A percentile compares a stretch with the other conserved stretches of the same genome.
These are phyloP conservation scores for Oenanthe melanoleuca DNA, from an alignment of 2,113 vertebrate species.

Conservation along the genomic window DNA sequence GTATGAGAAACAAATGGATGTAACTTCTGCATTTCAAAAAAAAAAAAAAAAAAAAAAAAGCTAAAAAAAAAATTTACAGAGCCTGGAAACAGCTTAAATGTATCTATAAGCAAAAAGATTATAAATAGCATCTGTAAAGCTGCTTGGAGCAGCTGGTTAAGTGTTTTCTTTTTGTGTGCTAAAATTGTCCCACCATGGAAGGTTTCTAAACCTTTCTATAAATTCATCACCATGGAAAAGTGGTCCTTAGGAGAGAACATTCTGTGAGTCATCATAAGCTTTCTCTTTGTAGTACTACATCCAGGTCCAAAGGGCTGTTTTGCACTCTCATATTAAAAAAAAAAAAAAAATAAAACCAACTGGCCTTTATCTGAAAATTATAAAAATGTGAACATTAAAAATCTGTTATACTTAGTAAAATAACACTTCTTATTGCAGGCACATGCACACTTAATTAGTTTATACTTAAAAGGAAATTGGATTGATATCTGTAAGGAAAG, in stretches of 20 bases:
- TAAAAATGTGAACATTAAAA: not conserved
- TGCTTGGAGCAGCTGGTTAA: not conserved
- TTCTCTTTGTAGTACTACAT: not conserved
- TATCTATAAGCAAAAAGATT: not conserved
- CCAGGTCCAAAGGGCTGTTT: not conserved
- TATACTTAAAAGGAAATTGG: not conserved
- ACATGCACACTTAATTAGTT: not conserved
- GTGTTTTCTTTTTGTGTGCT: not conserved
- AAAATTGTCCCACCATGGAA: not conserved
- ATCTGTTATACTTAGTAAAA: not conserved
- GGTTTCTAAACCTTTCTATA: not conserved
- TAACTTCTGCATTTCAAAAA: not conserved
- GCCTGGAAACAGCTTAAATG: not conserved
- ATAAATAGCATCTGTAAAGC: not conserved
- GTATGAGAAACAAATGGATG: not conserved
- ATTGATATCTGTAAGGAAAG: not conserved
- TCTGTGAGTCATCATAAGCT: not conserved
- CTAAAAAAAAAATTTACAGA: not conserved
- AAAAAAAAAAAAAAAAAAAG: not conserved
- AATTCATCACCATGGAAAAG: not conserved
- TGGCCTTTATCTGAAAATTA: not conserved
- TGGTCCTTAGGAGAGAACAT: not conserved
- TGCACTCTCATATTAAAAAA: not conserved
- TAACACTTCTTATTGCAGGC: not conserved
- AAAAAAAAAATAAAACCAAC: not conserved